A percentile compares a stretch with the other conserved stretches of the same genome.
These are phyloP conservation scores for Meda fulgida DNA, from an alignment of 2,797 vertebrate genomes.

Conservation along the genomic window DNA sequence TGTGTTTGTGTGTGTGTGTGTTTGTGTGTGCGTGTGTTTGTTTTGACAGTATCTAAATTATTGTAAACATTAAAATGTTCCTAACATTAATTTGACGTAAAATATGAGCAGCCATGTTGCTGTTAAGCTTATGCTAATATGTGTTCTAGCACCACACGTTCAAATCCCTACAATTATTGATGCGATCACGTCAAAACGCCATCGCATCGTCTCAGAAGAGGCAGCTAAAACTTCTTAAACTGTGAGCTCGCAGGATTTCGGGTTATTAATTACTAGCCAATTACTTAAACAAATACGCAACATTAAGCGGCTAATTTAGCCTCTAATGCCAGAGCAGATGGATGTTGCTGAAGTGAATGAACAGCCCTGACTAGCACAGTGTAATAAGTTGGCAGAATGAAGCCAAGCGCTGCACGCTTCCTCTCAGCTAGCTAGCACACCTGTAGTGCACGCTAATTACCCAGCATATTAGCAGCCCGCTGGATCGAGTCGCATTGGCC, in stretches of 20 bases:
- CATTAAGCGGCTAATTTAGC: conserved; percentile 83
- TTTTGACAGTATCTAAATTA: neutral
- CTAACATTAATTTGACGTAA: neutral
- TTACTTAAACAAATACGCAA: conserved; percentile 82
- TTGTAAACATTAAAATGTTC: neutral
- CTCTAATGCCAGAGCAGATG: conserved; percentile 78
- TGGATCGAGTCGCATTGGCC: conserved; percentile 38
- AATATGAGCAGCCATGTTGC: neutral
- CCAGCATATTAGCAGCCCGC: conserved; percentile 39
- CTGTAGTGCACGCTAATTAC: conserved; percentile 38
- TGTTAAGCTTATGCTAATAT: neutral
- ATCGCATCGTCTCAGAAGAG: neutral
- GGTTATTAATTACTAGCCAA: conserved; percentile 83
- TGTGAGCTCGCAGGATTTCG: conserved; percentile 56
- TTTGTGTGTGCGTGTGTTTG: no score
- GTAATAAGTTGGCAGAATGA: conserved; percentile 29
- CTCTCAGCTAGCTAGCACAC: conserved; percentile 24
- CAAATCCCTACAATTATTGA: conserved; percentile 8
- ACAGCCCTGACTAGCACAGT: conserved; percentile 30
- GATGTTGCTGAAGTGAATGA: conserved; percentile 66
- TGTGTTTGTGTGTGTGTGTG: neutral
- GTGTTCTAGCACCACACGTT: neutral
- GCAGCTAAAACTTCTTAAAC: conserved; percentile 32
- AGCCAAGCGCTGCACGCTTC: conserved; percentile 46
- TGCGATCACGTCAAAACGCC: neutral